Conservation (phyloP, 2,113 vertebrate species). For the Syngnathus typhle region DNA sequence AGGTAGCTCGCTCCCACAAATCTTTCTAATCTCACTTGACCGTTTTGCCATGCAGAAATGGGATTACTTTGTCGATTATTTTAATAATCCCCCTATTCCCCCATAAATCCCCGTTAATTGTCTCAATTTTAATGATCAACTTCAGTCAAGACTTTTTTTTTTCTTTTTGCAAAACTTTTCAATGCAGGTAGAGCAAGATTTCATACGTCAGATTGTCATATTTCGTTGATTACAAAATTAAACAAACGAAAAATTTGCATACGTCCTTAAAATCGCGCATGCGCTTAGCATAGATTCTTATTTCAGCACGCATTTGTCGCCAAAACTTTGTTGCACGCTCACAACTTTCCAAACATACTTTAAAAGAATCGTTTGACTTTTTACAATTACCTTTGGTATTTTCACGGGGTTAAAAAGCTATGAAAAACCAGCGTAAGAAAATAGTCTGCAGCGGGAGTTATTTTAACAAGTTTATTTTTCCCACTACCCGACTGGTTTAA, state of each 20-base stretch:
- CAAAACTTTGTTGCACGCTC: background rate
- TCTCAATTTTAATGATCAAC: background rate
- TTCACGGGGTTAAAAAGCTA: background rate
- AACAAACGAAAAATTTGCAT: slow-evolving; percentile 48
- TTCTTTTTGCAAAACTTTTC: background rate
- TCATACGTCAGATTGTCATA: background rate
- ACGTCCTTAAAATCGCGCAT: background rate
- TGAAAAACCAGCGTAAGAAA: background rate
- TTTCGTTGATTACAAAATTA: slow-evolving; percentile 57
- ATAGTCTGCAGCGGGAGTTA: background rate
- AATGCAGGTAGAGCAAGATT: background rate
- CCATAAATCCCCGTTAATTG: background rate
- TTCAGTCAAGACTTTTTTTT: background rate
- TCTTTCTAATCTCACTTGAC: background rate
- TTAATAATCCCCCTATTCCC: no score
- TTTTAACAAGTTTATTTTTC: background rate
- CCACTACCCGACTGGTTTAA: background rate
- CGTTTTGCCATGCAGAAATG: background rate
- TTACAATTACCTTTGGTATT: slow-evolving; percentile 3
- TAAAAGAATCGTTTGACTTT: background rate
- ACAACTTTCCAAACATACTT: background rate
- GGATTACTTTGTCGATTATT: background rate
- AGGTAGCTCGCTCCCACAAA: slow-evolving; percentile 14
- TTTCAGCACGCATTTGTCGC: background rate
- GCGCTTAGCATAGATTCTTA: slow-evolving; percentile 4